phyloP scores from a whole-genome alignment of 2,113 vertebrate genomes.

The Lophochroa leadbeateri region DNA sequence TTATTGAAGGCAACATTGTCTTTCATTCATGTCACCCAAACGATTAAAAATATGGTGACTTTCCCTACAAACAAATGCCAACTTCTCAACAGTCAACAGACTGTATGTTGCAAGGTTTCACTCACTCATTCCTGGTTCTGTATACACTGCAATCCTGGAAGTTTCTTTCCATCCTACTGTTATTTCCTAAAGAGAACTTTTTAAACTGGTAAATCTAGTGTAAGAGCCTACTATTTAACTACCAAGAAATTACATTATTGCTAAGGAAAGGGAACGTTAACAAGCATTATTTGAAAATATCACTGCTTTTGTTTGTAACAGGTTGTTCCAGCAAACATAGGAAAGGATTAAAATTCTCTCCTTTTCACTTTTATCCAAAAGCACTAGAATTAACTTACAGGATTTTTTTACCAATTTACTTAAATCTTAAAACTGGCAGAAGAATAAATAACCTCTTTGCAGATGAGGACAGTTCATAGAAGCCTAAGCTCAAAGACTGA shows the following conservation, averaged over 20 bases:
- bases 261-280: neutral
- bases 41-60: accelerated
- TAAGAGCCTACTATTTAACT: neutral
- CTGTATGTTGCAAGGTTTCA: neutral
- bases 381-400: neutral
- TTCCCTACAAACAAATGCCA: neutral
- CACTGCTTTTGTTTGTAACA: neutral
- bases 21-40: neutral
- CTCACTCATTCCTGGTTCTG: neutral
- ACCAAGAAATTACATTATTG: neutral
- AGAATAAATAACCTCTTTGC: neutral
- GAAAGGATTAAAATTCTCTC: neutral
- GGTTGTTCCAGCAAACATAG: neutral
- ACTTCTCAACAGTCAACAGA: neutral
- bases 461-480: neutral
- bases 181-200: neutral
- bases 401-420: neutral
- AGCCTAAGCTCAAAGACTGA: neutral
- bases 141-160: neutral
- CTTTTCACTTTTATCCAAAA: neutral
- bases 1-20: neutral
- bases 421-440: neutral
- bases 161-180: neutral
- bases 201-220: neutral
- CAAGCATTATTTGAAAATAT: neutral